Evolutionary conservation across 2,113 vertebrate genomes (phyloP), one percentile per base, ranked within the genome.

Genomic region (Pollimyrus isidori): DNA sequence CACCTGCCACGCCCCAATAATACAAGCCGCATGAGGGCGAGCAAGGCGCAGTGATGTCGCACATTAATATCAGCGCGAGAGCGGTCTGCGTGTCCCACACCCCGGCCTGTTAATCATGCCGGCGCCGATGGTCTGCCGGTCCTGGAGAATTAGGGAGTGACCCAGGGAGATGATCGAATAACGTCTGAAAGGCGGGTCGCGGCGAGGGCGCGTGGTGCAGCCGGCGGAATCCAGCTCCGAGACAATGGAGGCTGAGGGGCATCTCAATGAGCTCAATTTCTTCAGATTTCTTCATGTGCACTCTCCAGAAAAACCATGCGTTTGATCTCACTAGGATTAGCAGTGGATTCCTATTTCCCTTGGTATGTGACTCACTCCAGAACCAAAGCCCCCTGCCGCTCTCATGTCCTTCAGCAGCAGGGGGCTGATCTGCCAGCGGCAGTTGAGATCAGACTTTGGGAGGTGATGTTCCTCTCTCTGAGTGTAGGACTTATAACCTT

Each of bases 81-180:
- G 48, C 30, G 26, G 45, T 21, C 15, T 53, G 50, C 5, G 86
- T 50, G 86, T 13, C 48, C 50, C 11, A 4, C 56, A 17, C 19
- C 0, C 87, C 10, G 10, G 39, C 56, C 39, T 42, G 23, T 48
- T 46, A 69, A 65, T 88, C 56, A 69, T 17, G 19, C 58, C 7
- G 21, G 17, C 13, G 53, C 49, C 26, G 30, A 42, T 65, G 45
- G n/a, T 19, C 26, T 49, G 35, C 49, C 42, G 73, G 58, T 85
- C 53, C 50, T 35, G 80, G 50, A 46, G 50, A 85, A 89, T 89
- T 58, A 85, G 49, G 84, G 23, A 58, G 49, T 65, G 50, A 89
- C 88, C 56, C n/a, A 2, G 53, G 39, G 39, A 49, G 30, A 46
- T 42, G 56, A 89, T 69, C 62, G 10, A 69, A 69, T 30, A 30